Percentiles rank a stretch among this genome's conserved stretches.
Evolutionary conservation across 2,113 vertebrate genomes (phyloP).

Genomic region (Ptilorrhoa leucosticta): DNA sequence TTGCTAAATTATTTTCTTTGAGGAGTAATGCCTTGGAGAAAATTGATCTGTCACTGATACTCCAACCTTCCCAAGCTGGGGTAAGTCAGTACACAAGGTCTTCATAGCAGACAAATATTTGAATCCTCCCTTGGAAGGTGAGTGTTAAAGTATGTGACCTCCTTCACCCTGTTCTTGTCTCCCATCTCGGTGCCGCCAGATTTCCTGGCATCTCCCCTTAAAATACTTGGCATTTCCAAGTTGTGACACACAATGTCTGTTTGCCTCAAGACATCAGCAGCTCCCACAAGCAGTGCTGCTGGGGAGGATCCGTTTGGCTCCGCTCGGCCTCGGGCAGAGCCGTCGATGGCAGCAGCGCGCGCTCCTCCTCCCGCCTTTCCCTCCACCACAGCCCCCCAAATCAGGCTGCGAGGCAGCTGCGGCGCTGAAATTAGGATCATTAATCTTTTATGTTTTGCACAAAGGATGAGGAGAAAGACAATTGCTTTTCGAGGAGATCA

Average conservation of each 20-base stretch:
- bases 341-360: neutral
- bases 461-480: constrained; percentile 15
- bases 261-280: neutral
- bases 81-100: neutral
- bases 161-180: accelerated
- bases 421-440: constrained; percentile 41
- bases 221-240: neutral
- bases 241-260: neutral
- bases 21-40: constrained; percentile 38
- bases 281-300: neutral
- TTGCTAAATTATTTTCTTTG: neutral
- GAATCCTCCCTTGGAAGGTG: constrained; percentile 14
- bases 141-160: neutral
- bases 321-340: neutral
- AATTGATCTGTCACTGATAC: constrained; percentile 56
- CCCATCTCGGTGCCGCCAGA: neutral
- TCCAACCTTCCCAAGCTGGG: constrained; percentile 46
- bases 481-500: neutral
- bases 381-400: constrained; percentile 36
- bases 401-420: constrained; percentile 49
- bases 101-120: constrained; percentile 28
- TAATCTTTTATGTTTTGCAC: constrained; percentile 59
- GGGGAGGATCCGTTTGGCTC: neutral
- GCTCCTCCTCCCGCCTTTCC: constrained; percentile 9
- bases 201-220: neutral